Evolutionary conservation across 2,113 vertebrate genomes (phyloP).

Genomic region (Amphiprion ocellaris): DNA sequence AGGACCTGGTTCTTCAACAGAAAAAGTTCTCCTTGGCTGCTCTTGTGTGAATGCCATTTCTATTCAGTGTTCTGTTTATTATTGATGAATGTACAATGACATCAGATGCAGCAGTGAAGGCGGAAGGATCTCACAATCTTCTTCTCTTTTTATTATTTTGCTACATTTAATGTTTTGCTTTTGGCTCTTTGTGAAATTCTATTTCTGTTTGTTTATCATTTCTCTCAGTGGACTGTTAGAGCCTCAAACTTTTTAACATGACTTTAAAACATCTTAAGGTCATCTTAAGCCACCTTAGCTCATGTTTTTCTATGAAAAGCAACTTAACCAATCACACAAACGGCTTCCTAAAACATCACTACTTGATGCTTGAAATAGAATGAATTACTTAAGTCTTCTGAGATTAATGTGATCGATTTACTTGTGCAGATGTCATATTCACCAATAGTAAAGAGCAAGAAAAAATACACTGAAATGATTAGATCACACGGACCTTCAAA

Average conservation of each 20-base stretch:
- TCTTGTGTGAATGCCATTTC: conserved; percentile 36
- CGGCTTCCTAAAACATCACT: not conserved
- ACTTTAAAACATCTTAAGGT: conserved; percentile 22
- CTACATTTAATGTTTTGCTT: conserved; percentile 27
- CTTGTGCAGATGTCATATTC: not conserved
- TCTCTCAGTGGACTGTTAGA: conserved; percentile 8
- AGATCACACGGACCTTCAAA: not conserved
- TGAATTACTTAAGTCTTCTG: no score
- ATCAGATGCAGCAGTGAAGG: conserved; percentile 10
- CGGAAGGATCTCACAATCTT: conserved; percentile 4
- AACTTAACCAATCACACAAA: not conserved
- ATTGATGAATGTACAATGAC: conserved; percentile 52
- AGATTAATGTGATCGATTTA: not conserved
- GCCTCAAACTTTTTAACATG: conserved; percentile 4
- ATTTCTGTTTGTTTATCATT: conserved; percentile 43
- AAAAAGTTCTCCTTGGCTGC: conserved; percentile 17
- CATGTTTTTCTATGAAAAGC: conserved; percentile 15
- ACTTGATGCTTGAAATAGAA: not conserved
- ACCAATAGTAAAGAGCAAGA: not conserved
- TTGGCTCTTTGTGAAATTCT: conserved; percentile 19
- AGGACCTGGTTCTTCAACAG: conserved; percentile 11
- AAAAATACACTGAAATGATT: not conserved
- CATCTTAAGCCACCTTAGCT: conserved; percentile 15
- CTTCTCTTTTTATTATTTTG: not conserved
- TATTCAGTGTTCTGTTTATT: conserved; percentile 29